These are phyloP conservation scores for Phalloptychus januarius DNA, from an alignment of 2,797 vertebrate genomes.

Conservation along the genomic window DNA sequence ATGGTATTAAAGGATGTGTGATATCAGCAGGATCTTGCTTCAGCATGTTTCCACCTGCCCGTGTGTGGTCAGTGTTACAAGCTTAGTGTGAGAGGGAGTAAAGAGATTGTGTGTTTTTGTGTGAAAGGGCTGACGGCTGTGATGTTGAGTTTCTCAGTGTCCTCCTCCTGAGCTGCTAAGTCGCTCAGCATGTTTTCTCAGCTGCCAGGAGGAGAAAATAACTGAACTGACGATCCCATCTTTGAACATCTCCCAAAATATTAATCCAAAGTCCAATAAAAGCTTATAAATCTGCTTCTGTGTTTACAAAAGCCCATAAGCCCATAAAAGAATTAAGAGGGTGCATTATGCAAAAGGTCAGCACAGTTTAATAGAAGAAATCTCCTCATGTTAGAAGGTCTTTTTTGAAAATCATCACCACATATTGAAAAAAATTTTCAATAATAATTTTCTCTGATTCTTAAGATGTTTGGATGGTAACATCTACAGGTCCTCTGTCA, in stretches of 20 bases:
- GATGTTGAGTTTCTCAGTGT: not conserved
- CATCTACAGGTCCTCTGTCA: not conserved
- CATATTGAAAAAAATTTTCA: not conserved
- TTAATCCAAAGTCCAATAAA: slow-evolving; percentile 9
- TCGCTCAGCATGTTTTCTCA: slow-evolving; percentile 36
- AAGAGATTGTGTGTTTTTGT: slow-evolving; percentile 1
- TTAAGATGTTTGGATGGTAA: not conserved
- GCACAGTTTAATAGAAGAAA: not conserved
- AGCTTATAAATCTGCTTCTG: not conserved
- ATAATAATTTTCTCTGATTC: not conserved
- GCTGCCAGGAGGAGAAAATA: slow-evolving; percentile 35
- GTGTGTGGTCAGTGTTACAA: slow-evolving; percentile 10
- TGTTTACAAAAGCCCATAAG: not conserved
- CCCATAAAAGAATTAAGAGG: not conserved
- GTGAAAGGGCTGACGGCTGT: not conserved
- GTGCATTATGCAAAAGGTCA: not conserved
- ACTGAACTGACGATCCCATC: slow-evolving; percentile 10
- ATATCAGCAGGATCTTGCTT: slow-evolving; percentile 35
- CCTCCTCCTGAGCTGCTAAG: slow-evolving; percentile 6
- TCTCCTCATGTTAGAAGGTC: not conserved
- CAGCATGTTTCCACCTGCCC: slow-evolving; percentile 38
- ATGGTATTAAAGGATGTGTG: slow-evolving; percentile 34
- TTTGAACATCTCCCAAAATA: slow-evolving; percentile 8
- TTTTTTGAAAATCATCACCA: not conserved
- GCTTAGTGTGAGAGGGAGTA: slow-evolving; percentile 10